Evolutionary conservation across 2,888 invertebrate species (phyloP), one percentile per base, ranked within the genome.

Genomic region (Imbricaverruca yamaguchii): DNA sequence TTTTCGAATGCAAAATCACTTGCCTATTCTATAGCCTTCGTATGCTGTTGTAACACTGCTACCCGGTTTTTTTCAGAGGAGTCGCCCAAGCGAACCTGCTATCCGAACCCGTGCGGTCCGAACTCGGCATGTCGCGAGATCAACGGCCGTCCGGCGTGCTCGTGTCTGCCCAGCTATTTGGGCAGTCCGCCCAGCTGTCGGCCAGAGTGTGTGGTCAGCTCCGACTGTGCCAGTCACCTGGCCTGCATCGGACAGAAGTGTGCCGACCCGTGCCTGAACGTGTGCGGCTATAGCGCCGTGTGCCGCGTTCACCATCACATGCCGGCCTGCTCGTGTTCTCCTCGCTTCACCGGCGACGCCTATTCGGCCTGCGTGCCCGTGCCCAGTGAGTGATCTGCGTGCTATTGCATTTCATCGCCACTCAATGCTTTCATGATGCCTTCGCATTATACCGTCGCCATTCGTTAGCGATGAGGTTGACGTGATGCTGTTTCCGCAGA

Each of bases 231-330:
- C 12, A 89, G 90, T 67, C 94, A 96, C 86, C 92, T 93, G 86
- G 92, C 93, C 85, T 96, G 96, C 86, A 91, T 92, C 84, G 94
- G 94, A 85, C 92, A 92, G 83, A 93, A 94, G 86, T 96, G 96
- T 55, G 81, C 82, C 69, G 82, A 83, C 82, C 83, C 82, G 53
- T 84, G 84, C 55, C 91, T 91, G 83, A 94, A 93, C 87, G 93
- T 95, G 0, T 96, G 96, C 85, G 96, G 96, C 13, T 90, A 91
- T 53, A 94, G 94, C 86, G 92, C 95, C 0, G 91, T 92, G 84
- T 96, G 96, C 85, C 91, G 92, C 81, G 94, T 95, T 87, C 88
- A 92, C 79, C 89, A 91, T 23, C 92, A 91, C 23, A 84, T 85
- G 57, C 94, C 91, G 85, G 93, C 94, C 86, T 96, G 96, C 86